phyloP scores from a whole-genome alignment of 1,140 invertebrate genomes.

The Diplogasteroides magnus region DNA sequence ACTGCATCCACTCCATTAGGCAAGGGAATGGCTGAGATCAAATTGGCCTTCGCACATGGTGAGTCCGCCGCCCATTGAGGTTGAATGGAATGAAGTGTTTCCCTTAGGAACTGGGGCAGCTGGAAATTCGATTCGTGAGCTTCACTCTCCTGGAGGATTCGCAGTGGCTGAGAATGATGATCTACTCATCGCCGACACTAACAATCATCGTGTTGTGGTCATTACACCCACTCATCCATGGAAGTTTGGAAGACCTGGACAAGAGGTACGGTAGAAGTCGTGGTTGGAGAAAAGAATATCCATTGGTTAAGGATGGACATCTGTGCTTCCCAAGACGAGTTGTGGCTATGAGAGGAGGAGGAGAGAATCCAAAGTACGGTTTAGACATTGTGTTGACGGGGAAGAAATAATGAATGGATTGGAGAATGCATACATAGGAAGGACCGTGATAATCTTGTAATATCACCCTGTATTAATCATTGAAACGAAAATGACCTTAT shows the following conservation, averaged over 20 bases:
- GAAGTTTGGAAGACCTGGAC: slow-evolving; percentile 58
- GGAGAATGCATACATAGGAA: too few relatives aligned
- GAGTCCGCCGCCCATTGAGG: too few relatives aligned
- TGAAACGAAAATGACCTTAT: too few relatives aligned
- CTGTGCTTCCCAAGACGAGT: slow-evolving; percentile 87
- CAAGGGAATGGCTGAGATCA: slow-evolving; percentile 44
- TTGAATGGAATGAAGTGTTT: too few relatives aligned
- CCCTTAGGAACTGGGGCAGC: slow-evolving; percentile 59
- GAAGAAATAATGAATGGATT: too few relatives aligned
- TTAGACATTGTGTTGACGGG: too few relatives aligned
- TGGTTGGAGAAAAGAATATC: neutral
- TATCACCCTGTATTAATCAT: too few relatives aligned
- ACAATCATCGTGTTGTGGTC: slow-evolving; percentile 77
- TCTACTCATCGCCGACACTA: slow-evolving; percentile 84
- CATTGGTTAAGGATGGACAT: slow-evolving; percentile 77
- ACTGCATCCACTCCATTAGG: neutral
- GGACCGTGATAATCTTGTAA: too few relatives aligned
- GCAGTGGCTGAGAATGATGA: slow-evolving; percentile 86
- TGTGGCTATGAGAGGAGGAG: slow-evolving; percentile 24
- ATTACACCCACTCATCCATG: slow-evolving; percentile 22
- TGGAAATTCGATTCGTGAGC: slow-evolving; percentile 81
- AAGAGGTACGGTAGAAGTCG: neutral
- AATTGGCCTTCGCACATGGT: slow-evolving; percentile 78
- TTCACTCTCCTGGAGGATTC: slow-evolving; percentile 93
- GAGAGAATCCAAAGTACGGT: too few relatives aligned